A percentile compares a stretch with the other conserved stretches of the same genome.
These are phyloP conservation scores for Chaetura pelagica DNA, from an alignment of 2,113 vertebrate species.

Conservation along the genomic window DNA sequence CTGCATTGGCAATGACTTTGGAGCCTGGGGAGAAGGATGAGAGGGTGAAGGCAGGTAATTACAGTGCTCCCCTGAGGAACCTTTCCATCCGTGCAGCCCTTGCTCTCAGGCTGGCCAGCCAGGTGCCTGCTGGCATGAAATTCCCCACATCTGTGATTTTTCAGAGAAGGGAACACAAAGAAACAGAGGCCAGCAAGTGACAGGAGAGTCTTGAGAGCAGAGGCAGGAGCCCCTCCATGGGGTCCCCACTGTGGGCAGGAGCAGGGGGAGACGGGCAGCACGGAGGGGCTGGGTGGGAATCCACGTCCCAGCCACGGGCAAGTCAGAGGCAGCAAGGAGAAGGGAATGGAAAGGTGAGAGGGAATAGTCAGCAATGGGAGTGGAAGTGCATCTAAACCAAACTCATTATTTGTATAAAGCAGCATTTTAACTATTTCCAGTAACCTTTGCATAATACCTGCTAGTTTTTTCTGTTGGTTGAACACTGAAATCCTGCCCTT, in stretches of 20 bases:
- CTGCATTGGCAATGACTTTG: background rate
- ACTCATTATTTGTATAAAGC: background rate
- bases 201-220: background rate
- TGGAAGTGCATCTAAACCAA: background rate
- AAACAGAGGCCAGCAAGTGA: fast-evolving
- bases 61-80: background rate
- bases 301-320: background rate
- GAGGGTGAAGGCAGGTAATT: background rate
- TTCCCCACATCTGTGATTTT: too few species aligned
- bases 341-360: background rate
- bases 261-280: background rate
- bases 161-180: background rate
- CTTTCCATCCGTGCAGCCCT: background rate
- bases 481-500: background rate
- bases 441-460: background rate
- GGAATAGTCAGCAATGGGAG: background rate
- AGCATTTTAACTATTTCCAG: constrained; percentile 1
- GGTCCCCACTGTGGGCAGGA: background rate
- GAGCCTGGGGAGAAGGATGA: background rate
- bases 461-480: background rate
- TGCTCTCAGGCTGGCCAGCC: background rate
- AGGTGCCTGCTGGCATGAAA: background rate
- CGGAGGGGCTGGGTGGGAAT: background rate
- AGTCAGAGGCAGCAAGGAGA: background rate
- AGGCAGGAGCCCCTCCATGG: too few species aligned